These are phyloP conservation scores for Acrobasis suavella DNA, from an alignment of 2,888 invertebrate species.

Conservation along the genomic window DNA sequence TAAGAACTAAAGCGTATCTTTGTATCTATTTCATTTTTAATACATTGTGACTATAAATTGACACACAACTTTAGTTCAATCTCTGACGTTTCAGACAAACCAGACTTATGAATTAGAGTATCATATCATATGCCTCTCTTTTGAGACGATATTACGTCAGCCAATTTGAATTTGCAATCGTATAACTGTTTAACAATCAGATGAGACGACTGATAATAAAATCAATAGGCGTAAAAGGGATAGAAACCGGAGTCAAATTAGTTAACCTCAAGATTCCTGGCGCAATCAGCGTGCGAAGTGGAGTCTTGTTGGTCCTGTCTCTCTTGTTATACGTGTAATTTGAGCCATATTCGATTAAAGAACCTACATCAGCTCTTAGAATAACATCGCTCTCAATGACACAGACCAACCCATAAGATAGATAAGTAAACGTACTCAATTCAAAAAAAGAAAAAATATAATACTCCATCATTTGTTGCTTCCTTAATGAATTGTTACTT, in stretches of 20 bases:
- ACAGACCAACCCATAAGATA: slow-evolving; percentile 21
- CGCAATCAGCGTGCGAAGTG: slow-evolving; percentile 79
- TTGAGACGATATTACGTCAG: slow-evolving; percentile 41
- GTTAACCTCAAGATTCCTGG: slow-evolving; percentile 71
- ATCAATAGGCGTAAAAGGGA: slow-evolving; percentile 45
- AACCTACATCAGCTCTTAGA: slow-evolving; percentile 60
- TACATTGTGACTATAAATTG: too few species aligned
- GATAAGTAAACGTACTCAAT: not conserved
- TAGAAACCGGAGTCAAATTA: slow-evolving; percentile 60
- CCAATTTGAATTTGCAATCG: slow-evolving; percentile 47
- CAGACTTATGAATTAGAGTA: too few species aligned
- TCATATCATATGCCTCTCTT: too few species aligned
- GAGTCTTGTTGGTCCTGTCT: slow-evolving; percentile 69
- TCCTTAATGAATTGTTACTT: too few species aligned
- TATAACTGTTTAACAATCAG: slow-evolving; percentile 33
- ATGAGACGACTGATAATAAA: slow-evolving; percentile 38
- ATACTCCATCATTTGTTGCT: too few species aligned
- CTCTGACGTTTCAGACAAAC: too few species aligned
- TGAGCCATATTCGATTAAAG: slow-evolving; percentile 66
- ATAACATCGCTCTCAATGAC: slow-evolving; percentile 32
- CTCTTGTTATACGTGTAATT: slow-evolving; percentile 64
- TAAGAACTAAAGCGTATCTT: too few species aligned
- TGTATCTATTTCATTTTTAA: too few species aligned
- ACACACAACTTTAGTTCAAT: too few species aligned
- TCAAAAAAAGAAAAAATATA: too few species aligned